Evolutionary conservation across 2,888 invertebrate genomes (phyloP).

Genomic region (Clostera curtula): DNA sequence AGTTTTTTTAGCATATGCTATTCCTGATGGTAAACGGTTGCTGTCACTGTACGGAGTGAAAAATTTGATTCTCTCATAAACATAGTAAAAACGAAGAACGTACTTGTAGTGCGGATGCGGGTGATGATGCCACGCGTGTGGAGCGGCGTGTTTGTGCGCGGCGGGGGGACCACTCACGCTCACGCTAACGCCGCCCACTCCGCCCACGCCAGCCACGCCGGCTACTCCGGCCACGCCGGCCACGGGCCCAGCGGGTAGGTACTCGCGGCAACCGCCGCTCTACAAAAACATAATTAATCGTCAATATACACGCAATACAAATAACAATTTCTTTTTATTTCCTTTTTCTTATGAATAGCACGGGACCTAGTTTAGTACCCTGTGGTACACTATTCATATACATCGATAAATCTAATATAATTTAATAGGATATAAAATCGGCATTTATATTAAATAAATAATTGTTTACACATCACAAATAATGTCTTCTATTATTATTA

Average conservation of each 20-base stretch:
- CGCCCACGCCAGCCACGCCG: conserved; percentile 21
- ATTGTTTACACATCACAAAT: too few species aligned
- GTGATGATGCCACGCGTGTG: conserved; percentile 60
- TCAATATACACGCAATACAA: neutral
- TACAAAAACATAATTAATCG: conserved; percentile 18
- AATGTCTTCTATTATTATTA: too few species aligned
- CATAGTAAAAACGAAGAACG: conserved; percentile 14
- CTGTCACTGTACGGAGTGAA: too few species aligned
- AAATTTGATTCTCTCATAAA: neutral
- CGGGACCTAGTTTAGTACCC: too few species aligned
- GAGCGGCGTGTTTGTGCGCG: conserved; percentile 49
- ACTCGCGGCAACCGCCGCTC: conserved; percentile 64
- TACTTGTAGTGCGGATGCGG: conserved; percentile 67
- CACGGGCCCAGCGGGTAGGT: conserved; percentile 44
- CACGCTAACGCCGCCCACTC: conserved; percentile 41
- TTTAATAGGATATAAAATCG: too few species aligned
- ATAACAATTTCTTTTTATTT: neutral
- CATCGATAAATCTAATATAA: too few species aligned
- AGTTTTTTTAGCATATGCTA: too few species aligned
- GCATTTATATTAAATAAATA: too few species aligned
- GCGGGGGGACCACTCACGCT: conserved; percentile 57
- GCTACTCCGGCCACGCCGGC: conserved; percentile 20
- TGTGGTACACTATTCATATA: too few species aligned
- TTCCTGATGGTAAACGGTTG: too few species aligned
- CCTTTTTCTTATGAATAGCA: neutral